Percentiles rank a stretch among this genome's conserved stretches.
These are phyloP conservation scores for Eutrigla gurnardus DNA, from an alignment of 2,797 vertebrate species.

Conservation along the genomic window DNA sequence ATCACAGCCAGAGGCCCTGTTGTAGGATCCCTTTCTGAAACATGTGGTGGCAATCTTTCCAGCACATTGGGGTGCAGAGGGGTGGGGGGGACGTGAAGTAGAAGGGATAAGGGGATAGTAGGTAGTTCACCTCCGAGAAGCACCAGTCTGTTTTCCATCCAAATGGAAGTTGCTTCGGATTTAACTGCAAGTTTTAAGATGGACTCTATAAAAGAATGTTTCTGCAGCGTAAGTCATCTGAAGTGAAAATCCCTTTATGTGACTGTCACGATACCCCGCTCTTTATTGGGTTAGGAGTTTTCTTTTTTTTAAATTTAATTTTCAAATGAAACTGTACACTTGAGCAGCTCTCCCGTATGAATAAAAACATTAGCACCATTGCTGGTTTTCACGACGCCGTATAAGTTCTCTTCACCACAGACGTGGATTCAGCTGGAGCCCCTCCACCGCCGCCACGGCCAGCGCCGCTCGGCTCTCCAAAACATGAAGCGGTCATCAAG, in stretches of 20 bases:
- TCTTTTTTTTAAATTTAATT: constrained; percentile 29
- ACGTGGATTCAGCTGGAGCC: constrained; percentile 35
- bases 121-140: constrained; percentile 69
- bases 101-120: constrained; percentile 42
- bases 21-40: constrained; percentile 55
- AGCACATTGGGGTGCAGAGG: constrained; percentile 43
- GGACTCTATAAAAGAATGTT: constrained; percentile 45
- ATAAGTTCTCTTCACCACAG: constrained; percentile 23
- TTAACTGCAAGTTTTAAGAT: constrained; percentile 50
- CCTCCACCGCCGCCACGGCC: constrained; percentile 58
- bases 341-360: constrained; percentile 9
- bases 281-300: constrained; percentile 44
- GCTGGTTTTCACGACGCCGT: constrained; percentile 14
- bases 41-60: constrained; percentile 78
- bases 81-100: constrained; percentile 34
- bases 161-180: constrained; percentile 59
- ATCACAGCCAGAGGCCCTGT: constrained; percentile 51
- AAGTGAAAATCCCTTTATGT: constrained; percentile 24
- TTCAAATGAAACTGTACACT: constrained; percentile 37
- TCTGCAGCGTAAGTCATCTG: constrained; percentile 36
- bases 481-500: constrained; percentile 55
- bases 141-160: constrained; percentile 72
- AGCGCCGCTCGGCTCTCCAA: constrained; percentile 25
- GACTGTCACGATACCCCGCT: constrained; percentile 9
- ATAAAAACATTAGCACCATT: constrained; percentile 28